Conservation (phyloP, 1,140 invertebrate species). For the Leptonema lineaticorne region DNA sequence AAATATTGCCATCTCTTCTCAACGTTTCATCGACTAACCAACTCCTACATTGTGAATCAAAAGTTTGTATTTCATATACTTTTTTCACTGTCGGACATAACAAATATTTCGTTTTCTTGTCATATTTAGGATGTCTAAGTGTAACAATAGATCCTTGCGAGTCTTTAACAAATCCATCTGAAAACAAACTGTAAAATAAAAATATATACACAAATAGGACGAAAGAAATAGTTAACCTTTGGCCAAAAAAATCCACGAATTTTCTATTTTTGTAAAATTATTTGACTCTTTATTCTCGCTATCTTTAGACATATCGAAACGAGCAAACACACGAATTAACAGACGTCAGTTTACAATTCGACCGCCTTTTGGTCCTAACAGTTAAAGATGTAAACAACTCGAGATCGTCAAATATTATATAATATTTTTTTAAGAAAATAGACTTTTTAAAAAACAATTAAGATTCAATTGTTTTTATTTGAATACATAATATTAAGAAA, state of each 20-base stretch:
- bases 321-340: not conserved
- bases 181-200: not conserved
- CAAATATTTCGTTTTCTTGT: slow-evolving; percentile 62
- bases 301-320: too few relatives aligned
- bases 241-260: slow-evolving; percentile 66
- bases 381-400: too few relatives aligned
- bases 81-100: slow-evolving; percentile 58
- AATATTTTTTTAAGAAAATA: too few relatives aligned
- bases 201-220: not conserved
- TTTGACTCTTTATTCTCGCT: too few relatives aligned
- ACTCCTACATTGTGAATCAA: slow-evolving; percentile 65
- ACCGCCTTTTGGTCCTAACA: too few relatives aligned
- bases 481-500: too few relatives aligned
- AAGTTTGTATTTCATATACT: slow-evolving; percentile 67
- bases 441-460: too few relatives aligned
- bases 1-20: slow-evolving; percentile 72
- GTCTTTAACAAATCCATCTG: slow-evolving; percentile 59
- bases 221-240: slow-evolving; percentile 56
- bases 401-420: too few relatives aligned
- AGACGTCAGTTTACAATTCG: not conserved
- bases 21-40: slow-evolving; percentile 72
- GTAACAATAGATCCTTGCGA: slow-evolving; percentile 72
- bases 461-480: too few relatives aligned
- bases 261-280: too few relatives aligned
- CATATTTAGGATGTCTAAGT: slow-evolving; percentile 60